Conservation (phyloP, 2,113 vertebrate species). For the Paradoxurus hermaphroditus region DNA sequence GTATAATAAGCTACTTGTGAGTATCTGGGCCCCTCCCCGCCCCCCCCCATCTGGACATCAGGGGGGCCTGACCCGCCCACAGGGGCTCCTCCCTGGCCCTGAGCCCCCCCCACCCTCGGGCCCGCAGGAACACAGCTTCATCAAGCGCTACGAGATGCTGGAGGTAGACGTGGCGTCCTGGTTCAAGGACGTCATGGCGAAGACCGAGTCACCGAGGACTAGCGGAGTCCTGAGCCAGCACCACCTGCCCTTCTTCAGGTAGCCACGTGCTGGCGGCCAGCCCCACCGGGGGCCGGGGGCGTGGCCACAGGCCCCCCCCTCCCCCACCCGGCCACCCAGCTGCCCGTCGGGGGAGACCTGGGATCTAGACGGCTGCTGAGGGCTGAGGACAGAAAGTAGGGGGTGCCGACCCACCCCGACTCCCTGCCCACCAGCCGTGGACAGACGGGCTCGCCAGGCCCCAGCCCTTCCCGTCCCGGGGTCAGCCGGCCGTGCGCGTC, state of each 20-base stretch:
- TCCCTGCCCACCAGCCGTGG: slow-evolving; percentile 54
- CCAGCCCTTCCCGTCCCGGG: slow-evolving; percentile 31
- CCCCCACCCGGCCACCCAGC: slow-evolving; percentile 52
- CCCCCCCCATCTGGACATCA: fast-evolving
- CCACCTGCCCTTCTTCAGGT: slow-evolving; percentile 97
- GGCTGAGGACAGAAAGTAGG: slow-evolving; percentile 70
- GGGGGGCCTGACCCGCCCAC: neutral
- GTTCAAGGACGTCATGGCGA: slow-evolving; percentile 97
- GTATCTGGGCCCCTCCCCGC: slow-evolving; percentile 34
- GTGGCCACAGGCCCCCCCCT: slow-evolving; percentile 56
- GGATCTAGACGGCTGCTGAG: slow-evolving; percentile 56
- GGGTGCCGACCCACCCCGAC: neutral
- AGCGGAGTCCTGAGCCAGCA: slow-evolving; percentile 93
- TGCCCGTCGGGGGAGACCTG: slow-evolving; percentile 59
- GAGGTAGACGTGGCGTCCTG: slow-evolving; percentile 96
- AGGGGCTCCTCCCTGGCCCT: neutral
- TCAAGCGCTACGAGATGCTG: slow-evolving; percentile 92
- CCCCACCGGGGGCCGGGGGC: slow-evolving; percentile 30
- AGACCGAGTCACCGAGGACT: slow-evolving; percentile 94
- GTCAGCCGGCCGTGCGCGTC: neutral
- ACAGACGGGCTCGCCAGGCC: slow-evolving; percentile 21
- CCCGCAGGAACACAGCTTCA: slow-evolving; percentile 93
- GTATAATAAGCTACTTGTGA: slow-evolving; percentile 96
- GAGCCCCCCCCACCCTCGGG: neutral
- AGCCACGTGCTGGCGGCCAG: slow-evolving; percentile 77